Evolutionary conservation across 2,797 vertebrate species (phyloP), one percentile per base, ranked within the genome.

Genomic region (Chromis chromis): DNA sequence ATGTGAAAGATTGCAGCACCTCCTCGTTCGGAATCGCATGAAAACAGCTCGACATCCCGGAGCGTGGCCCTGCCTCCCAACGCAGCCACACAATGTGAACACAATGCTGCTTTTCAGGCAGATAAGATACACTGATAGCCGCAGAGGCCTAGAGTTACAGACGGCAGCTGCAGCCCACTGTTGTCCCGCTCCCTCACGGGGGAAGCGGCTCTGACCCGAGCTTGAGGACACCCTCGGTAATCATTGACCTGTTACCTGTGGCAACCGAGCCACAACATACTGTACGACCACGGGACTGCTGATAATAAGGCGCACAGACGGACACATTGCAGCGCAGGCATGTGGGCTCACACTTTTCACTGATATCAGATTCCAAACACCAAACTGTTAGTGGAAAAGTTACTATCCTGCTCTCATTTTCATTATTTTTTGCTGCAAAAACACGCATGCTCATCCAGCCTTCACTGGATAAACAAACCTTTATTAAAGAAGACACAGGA

Each of bases 241-340:
- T 94, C 88, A 94, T 94, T 95, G 79, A 93, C 92, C 78, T 75
- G 89, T 89, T 88, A 88, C 92, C 90, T 85, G 88, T 79, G 83
- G 92, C 88, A 91, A 91, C 88, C 31, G 46, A 68, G 66, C 78
- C 66, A 69, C 83, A 88, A 84, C 82, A 89, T 72, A 83, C 87
- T 76, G 85, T 82, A 85, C 84, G 46, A 33, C 59, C 74, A 36
- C 67, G 7, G 70, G 39, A 40, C 60, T 60, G 62, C 79, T 81
- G 88, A 92, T 91, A 91, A 79, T 59, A 65, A 70, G 74, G 74
- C n/a, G 55, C 49, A 60, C 67, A 42, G 12, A 36, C 33, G 36
- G 36, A 65, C 39, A 42, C 54, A 36, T 66, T 75, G 54, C 28
- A 36, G 52, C 33, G 33, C 60, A 22, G 10, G 56, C 67, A 25